A percentile compares a stretch with the other conserved stretches of the same genome.
phyloP scores from a whole-genome alignment of 2,888 invertebrate genomes.

The Drosophila subquinaria region DNA sequence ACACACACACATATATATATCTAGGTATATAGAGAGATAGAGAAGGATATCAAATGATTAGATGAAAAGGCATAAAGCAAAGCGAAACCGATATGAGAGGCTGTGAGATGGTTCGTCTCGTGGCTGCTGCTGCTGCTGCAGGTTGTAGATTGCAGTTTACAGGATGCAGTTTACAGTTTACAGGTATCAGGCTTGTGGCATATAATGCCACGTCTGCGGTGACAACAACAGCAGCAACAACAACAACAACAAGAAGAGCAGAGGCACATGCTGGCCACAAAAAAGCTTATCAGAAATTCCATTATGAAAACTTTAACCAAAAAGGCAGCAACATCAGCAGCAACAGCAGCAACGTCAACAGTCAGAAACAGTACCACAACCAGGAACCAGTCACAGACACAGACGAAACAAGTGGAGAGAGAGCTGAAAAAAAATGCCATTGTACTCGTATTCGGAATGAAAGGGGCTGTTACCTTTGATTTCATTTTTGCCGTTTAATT shows the following conservation, averaged over 20 bases:
- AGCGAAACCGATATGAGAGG: conserved; percentile 49
- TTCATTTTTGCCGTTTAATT: conserved; percentile 71
- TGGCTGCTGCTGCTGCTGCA: conserved; percentile 15
- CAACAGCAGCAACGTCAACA: conserved; percentile 17
- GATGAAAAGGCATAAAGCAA: conserved; percentile 62
- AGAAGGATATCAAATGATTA: conserved; percentile 50
- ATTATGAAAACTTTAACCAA: conserved; percentile 75
- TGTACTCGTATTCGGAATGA: conserved; percentile 25
- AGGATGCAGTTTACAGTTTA: conserved; percentile 20
- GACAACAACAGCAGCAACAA: conserved; percentile 32
- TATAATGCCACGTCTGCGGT: conserved; percentile 72
- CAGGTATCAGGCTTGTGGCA: conserved; percentile 40
- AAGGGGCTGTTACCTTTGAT: conserved; percentile 61
- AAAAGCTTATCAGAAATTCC: conserved; percentile 81
- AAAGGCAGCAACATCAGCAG: conserved; percentile 46
- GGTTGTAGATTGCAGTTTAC: conserved; percentile 28
- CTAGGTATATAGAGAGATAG: conserved; percentile 5
- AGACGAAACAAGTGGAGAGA: conserved; percentile 46
- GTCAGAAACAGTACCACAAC: conserved; percentile 21
- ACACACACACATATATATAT: conserved; percentile 10
- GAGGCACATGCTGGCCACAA: conserved; percentile 60
- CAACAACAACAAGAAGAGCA: conserved; percentile 32
- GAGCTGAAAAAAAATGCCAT: conserved; percentile 35
- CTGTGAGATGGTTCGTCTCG: conserved; percentile 36
- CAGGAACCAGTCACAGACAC: conserved; percentile 18